These are phyloP conservation scores for Hyalella azteca DNA, from an alignment of 2,888 invertebrate species.

Conservation along the genomic window DNA sequence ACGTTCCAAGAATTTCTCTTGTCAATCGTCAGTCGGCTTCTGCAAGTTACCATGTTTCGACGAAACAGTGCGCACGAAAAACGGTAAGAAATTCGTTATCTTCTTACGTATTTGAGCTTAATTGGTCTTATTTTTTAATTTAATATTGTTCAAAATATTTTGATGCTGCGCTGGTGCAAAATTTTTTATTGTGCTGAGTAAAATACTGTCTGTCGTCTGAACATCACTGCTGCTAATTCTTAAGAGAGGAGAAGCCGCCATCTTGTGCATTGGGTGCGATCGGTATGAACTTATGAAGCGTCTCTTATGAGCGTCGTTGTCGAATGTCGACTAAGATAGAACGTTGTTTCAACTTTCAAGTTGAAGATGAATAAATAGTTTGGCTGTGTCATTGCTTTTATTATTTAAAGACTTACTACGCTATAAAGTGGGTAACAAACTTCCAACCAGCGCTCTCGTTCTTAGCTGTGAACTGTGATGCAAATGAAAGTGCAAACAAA, in stretches of 20 bases:
- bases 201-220: background rate
- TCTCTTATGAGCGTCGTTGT: too few species aligned
- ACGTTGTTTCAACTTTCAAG: background rate
- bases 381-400: background rate
- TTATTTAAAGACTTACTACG: background rate
- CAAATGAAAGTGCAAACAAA: too few species aligned
- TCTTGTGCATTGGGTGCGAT: background rate
- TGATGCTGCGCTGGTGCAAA: background rate
- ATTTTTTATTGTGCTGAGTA: background rate
- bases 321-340: background rate
- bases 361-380: background rate
- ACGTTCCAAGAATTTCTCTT: background rate
- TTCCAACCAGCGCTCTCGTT: background rate
- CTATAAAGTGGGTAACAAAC: background rate
- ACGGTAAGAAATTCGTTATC: background rate
- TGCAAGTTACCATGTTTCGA: background rate
- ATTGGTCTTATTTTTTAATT: background rate
- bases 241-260: background rate
- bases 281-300: background rate
- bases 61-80: background rate
- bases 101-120: background rate
- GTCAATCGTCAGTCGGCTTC: slow-evolving; percentile 3
- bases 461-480: too few species aligned
- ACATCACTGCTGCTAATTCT: background rate
- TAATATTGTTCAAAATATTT: background rate